Evolutionary conservation across 2,888 invertebrate genomes (phyloP).

Genomic region (Philereme vetulata): DNA sequence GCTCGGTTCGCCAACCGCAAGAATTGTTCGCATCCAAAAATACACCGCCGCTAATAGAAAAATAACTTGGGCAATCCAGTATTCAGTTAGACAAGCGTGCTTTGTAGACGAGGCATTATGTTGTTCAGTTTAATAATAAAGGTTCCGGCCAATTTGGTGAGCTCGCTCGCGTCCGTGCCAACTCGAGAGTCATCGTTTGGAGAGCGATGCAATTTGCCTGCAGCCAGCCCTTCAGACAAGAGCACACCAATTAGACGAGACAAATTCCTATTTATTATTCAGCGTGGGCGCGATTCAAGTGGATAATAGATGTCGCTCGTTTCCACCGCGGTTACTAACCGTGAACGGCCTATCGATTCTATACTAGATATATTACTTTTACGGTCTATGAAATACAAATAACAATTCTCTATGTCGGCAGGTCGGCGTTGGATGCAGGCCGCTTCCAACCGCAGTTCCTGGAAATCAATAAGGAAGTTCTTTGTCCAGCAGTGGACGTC

Average conservation of each 20-base stretch:
- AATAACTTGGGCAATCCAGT: slow-evolving; percentile 36
- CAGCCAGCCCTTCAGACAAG: slow-evolving; percentile 59
- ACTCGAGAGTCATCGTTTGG: slow-evolving; percentile 58
- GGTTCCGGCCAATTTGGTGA: slow-evolving; percentile 67
- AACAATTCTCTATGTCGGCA: slow-evolving; percentile 8
- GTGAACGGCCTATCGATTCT: slow-evolving; percentile 47
- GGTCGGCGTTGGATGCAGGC: no score
- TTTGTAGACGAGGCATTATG: slow-evolving; percentile 52
- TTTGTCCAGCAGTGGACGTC: no score
- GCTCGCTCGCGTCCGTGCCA: slow-evolving; percentile 43
- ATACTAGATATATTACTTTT: slow-evolving; percentile 6
- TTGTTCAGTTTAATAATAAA: slow-evolving; percentile 69
- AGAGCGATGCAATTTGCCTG: slow-evolving; percentile 71
- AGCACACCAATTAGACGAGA: slow-evolving; percentile 74
- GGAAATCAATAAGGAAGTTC: no score
- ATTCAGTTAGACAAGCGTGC: slow-evolving; percentile 45
- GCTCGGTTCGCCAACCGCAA: slow-evolving; percentile 41
- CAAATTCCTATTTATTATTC: slow-evolving; percentile 72
- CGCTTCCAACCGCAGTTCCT: no score
- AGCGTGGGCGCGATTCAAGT: slow-evolving; percentile 60
- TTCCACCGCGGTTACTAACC: slow-evolving; percentile 45
- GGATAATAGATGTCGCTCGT: slow-evolving; percentile 58
- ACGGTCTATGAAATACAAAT: slow-evolving; percentile 27
- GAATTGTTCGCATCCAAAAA: slow-evolving; percentile 41
- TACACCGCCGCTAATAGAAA: slow-evolving; percentile 40